A percentile compares a stretch with the other conserved stretches of the same genome.
Conservation (phyloP, 2,797 vertebrate species). For the Rhynchotus rufescens region DNA sequence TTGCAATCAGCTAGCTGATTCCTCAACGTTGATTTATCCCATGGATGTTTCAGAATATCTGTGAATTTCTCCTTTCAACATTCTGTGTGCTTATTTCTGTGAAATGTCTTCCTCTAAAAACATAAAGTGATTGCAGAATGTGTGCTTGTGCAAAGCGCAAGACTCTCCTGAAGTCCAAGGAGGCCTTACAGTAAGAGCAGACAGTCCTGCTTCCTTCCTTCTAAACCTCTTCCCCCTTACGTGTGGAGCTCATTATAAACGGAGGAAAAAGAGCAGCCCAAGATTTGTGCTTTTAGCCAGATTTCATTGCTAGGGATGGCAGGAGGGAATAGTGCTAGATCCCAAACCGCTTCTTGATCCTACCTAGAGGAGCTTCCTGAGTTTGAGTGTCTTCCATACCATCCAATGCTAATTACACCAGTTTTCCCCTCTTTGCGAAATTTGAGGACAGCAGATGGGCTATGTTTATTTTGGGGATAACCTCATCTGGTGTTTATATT, state of each 20-base stretch:
- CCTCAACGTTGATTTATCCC: neutral
- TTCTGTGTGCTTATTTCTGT: neutral
- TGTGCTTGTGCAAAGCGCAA: neutral
- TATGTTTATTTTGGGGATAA: constrained; percentile 59
- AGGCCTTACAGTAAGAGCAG: neutral
- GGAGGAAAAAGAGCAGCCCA: neutral
- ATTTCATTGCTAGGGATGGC: neutral
- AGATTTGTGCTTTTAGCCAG: rapidly evolving
- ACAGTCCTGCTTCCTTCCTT: neutral
- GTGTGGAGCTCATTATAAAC: rapidly evolving
- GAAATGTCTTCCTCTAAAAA: neutral
- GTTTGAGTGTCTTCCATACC: neutral
- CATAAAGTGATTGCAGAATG: rapidly evolving
- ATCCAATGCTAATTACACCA: neutral
- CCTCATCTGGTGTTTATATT: constrained; percentile 49
- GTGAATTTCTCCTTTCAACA: neutral
- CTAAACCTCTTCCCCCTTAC: neutral
- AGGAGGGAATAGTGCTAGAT: neutral
- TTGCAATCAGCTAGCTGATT: neutral
- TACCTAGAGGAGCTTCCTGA: neutral
- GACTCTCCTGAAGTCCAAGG: neutral
- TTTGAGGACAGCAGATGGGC: constrained; percentile 47
- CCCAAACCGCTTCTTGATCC: neutral
- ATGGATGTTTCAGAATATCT: neutral
- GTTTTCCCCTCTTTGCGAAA: neutral